Evolutionary conservation across 2,113 vertebrate genomes (phyloP).

Genomic region (Anser cygnoides): DNA sequence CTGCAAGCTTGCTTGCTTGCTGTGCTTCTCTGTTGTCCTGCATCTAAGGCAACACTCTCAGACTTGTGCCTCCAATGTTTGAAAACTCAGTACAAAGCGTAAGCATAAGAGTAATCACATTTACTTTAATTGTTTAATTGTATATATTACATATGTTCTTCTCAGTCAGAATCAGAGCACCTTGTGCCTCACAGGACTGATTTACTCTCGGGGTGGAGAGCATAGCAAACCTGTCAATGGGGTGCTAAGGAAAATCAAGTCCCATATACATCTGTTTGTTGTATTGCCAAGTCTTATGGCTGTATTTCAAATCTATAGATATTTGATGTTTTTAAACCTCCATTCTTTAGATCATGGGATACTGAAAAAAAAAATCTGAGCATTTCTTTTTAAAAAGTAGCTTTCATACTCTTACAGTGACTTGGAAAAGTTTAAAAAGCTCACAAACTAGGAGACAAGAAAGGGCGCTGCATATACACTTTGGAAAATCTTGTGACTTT

Average conservation of each 20-base stretch:
- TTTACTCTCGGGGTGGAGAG: background rate
- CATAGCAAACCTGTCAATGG: background rate
- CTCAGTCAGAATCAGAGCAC: background rate
- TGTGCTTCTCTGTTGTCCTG: background rate
- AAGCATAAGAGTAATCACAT: background rate
- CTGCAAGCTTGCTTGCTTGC: background rate
- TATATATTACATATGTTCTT: background rate
- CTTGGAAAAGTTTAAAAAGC: background rate
- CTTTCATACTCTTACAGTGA: background rate
- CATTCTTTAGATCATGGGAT: background rate
- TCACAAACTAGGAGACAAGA: background rate
- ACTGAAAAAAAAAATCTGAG: background rate
- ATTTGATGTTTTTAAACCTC: conserved; percentile 2
- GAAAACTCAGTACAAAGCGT: background rate
- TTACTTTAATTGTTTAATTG: background rate
- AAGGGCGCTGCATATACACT: background rate
- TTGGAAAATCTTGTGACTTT: background rate
- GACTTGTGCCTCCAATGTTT: background rate
- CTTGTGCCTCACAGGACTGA: background rate
- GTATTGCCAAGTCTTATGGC: background rate
- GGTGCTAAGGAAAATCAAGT: background rate
- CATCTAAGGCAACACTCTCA: background rate
- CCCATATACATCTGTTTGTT: background rate
- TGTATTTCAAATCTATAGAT: background rate
- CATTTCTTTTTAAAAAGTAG: background rate